Base-by-base conservation (phyloP, 64 coral and sea anemone species). In the Pachyseris speciosa region DNA sequence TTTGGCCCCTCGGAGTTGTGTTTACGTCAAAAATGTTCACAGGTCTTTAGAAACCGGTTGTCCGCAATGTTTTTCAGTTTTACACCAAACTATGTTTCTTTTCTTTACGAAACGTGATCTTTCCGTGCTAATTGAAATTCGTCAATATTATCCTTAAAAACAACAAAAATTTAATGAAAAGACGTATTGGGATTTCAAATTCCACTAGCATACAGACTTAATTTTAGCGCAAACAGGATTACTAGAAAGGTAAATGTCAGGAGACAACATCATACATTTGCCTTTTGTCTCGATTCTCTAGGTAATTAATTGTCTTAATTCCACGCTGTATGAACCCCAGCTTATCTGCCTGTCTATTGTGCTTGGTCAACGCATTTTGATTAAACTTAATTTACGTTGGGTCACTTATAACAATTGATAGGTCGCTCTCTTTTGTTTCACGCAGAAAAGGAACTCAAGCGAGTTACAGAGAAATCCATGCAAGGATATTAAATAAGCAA, bases 311-410 rank as follows among this genome's bases (percentile, higher is more conserved):
- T 16, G 48, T 57, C 75, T 24, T 58, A 31, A 72, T 39, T 80
- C 19, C 17, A 34, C 51, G 76, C 76, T 26, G 16, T 32, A 60
- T 20, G 49, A 19, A 36, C 29, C 33, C 34, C 6, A 37, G 22
- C 52, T 60, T 59, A 59, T n/a, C 76, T 12, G 31, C 13, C 28
- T 58, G 52, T 60, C 32, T 60, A 59, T 60, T 80, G 49, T 80
- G 26, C 25, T 8, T 34, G 6, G 13, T 44, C 3, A 51, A 11
- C 44, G 44, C 42, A 52, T 30, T 53, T 80, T 39, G 29, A 80
- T 80, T 59, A 80, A 80, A 80, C 52, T 58, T 80, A 80, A 80
- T 80, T 80, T 80, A 10, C 32, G 20, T 60, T 60, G 51, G 76
- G 76, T 80, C 50, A 59, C 2, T 33, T 22, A 19, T 17, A 13